Evolutionary conservation across 2,797 vertebrate species (phyloP).

Genomic region (Oophaga sylvatica): DNA sequence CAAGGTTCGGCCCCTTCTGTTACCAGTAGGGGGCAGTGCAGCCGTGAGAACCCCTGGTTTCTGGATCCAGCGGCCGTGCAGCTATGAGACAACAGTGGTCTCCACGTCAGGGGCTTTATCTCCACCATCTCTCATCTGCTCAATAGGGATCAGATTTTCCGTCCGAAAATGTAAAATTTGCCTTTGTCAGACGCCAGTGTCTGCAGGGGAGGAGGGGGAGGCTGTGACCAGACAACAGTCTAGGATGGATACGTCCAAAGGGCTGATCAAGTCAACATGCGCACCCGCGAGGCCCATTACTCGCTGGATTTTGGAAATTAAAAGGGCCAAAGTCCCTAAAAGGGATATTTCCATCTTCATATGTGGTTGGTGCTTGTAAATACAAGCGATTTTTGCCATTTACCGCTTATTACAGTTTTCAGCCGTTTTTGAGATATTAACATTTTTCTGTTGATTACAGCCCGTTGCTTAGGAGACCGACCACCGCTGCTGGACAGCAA

Average conservation of each 20-base stretch:
- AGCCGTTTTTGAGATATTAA: no score
- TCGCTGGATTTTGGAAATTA: no score
- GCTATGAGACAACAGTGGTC: neutral
- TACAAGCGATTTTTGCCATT: no score
- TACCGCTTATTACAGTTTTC: no score
- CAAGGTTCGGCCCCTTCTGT: neutral
- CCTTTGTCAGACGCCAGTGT: neutral
- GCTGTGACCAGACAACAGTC: neutral
- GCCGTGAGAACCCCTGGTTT: neutral
- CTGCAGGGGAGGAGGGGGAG: neutral
- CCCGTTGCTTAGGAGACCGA: no score
- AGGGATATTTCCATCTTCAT: no score
- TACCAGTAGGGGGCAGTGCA: conserved; percentile 29
- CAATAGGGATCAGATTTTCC: neutral
- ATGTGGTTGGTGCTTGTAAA: no score
- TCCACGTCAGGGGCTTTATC: neutral
- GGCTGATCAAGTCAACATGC: neutral
- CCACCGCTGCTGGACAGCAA: no score
- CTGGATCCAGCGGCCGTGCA: no score
- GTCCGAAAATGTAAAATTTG: neutral
- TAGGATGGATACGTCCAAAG: neutral
- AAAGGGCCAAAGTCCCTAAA: neutral
- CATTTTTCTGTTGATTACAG: no score
- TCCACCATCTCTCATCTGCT: neutral
- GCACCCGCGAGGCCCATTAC: neutral